These are phyloP conservation scores for Eilema depressum DNA, from an alignment of 2,888 invertebrate species.

Conservation along the genomic window DNA sequence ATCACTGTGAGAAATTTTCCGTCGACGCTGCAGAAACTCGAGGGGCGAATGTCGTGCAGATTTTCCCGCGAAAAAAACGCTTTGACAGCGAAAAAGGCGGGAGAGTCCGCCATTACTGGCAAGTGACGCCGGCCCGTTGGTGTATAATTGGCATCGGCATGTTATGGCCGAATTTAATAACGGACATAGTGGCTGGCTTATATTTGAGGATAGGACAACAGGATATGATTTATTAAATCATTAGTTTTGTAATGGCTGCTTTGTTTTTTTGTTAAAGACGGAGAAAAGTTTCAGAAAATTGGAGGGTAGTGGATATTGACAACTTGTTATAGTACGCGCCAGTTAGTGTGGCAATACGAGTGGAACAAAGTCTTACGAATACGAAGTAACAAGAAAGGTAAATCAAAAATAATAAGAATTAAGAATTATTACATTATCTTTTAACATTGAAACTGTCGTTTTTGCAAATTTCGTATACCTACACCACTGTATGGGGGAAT, in stretches of 20 bases:
- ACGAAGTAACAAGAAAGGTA: no score
- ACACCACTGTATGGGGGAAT: no score
- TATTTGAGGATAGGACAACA: conserved; percentile 52
- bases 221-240: conserved; percentile 39
- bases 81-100: conserved; percentile 86
- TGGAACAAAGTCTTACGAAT: no score
- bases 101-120: conserved; percentile 87
- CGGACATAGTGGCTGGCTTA: conserved; percentile 44
- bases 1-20: conserved; percentile 47
- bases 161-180: conserved; percentile 69
- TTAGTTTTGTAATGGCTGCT: conserved; percentile 24
- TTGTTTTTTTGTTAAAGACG: conserved; percentile 2
- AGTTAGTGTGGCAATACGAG: no score
- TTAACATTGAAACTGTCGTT: no score
- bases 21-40: conserved; percentile 54
- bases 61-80: conserved; percentile 81
- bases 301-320: not conserved
- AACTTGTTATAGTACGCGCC: no score
- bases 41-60: conserved; percentile 62
- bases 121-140: conserved; percentile 86
- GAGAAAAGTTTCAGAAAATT: conserved; percentile 1
- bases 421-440: no score
- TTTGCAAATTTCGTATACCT: no score
- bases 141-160: conserved; percentile 70
- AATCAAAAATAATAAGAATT: no score